Base-by-base conservation (phyloP, 2,888 invertebrate genomes). In the Mycalesis mineus region DNA sequence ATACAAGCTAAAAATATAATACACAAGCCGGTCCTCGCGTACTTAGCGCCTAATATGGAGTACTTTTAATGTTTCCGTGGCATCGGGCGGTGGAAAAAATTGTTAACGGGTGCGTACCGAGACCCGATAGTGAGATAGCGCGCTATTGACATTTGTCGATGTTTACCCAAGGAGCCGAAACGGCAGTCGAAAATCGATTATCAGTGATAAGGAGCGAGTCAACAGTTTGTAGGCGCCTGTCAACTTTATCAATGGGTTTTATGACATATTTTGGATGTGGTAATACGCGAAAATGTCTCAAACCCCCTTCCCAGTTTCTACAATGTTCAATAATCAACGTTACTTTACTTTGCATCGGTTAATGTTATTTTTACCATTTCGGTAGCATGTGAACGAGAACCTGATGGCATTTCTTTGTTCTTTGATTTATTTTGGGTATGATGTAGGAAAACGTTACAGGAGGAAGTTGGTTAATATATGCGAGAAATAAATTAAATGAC, bases 141-240 rank as follows among this genome's bases (percentile, higher is more conserved):
- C 77, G 73, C 69, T 88, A 77, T 88, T 86, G 86, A 88, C 87
- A 82, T 80, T 78, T 73, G 79, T 78, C 76, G 65, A 71, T 86
- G 83, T 89, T 88, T 81, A 84, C 87, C 72, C 77, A 88, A 77
- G 79, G 77, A 83, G 85, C 82, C 87, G 80, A 88, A 88, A 86
- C 89, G 89, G 88, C 88, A 88, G 88, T 87, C 88, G 73, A 81
- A 81, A 82, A 75, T 80, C 80, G 88, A 88, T 88, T 88, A 88
- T 75, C 74, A 66, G 66, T 68, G 87, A 88, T 87, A 88, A 86
- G 75, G 71, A 72, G 66, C 64, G 62, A 78, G 84, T 84, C 80
- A 85, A 84, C 78, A 85, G 74, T 75, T 78, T 68, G 69, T 70
- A 75, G 88, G 84, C 86, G 85, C 86, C 85, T 76, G 74, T 72